Percentiles rank a stretch among this genome's conserved stretches.
These are phyloP conservation scores for Colinus virginianus DNA, from an alignment of 2,113 vertebrate genomes.

Conservation along the genomic window DNA sequence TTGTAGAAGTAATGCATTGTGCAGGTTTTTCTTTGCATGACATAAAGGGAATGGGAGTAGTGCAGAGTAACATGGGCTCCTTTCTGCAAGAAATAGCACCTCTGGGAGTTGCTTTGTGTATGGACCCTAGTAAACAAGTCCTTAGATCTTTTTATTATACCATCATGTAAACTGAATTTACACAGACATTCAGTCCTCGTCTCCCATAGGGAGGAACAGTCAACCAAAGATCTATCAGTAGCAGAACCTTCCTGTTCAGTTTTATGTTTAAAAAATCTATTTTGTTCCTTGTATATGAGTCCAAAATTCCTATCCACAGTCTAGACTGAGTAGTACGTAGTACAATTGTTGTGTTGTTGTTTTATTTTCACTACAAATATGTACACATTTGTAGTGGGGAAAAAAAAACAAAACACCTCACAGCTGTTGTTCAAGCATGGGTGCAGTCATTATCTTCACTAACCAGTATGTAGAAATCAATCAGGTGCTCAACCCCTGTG, in stretches of 20 bases:
- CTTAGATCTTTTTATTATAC: not conserved
- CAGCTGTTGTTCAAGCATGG: not conserved
- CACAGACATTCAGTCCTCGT: not conserved
- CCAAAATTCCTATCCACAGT: not conserved
- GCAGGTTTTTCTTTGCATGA: not conserved
- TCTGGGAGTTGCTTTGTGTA: not conserved
- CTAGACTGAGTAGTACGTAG: not conserved
- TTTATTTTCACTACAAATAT: not conserved
- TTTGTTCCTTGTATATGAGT: not conserved
- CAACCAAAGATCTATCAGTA: not conserved
- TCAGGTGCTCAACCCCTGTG: not conserved
- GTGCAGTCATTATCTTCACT: not conserved
- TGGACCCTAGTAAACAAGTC: not conserved
- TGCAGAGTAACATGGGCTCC: not conserved
- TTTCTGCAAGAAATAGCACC: not conserved
- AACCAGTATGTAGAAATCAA: not conserved
- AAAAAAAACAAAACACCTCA: too few relatives aligned
- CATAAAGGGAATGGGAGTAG: not conserved
- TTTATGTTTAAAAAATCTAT: not conserved
- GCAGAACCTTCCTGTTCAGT: not conserved
- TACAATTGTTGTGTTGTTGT: not conserved
- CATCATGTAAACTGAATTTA: not conserved
- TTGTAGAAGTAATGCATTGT: not conserved
- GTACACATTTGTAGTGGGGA: too few relatives aligned
- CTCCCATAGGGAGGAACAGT: not conserved